A percentile compares a stretch with the other conserved stretches of the same genome.
Evolutionary conservation across 2,797 vertebrate genomes (phyloP).

Genomic region (Rhincodon typus): DNA sequence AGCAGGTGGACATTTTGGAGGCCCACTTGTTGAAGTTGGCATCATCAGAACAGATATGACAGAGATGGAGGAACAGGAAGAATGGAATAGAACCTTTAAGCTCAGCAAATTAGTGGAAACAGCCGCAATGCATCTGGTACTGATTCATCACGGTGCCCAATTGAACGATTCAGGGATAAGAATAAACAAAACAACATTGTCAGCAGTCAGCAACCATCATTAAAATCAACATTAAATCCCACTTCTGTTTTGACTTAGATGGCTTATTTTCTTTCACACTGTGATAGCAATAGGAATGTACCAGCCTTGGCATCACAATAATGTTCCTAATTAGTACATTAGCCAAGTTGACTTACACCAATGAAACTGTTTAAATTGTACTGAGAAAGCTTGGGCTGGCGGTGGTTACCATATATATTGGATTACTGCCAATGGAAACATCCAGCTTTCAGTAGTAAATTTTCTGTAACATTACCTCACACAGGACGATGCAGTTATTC

Average conservation of each 20-base stretch:
- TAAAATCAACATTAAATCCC: background rate
- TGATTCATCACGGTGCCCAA: background rate
- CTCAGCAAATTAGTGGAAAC: background rate
- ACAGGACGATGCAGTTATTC: background rate
- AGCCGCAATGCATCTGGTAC: background rate
- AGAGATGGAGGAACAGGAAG: too few species aligned
- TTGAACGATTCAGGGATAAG: background rate
- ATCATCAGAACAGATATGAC: too few species aligned
- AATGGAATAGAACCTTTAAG: too few species aligned
- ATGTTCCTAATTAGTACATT: background rate
- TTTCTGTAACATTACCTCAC: background rate
- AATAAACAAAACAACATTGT: background rate
- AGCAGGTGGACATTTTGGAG: too few species aligned
- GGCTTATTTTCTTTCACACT: background rate
- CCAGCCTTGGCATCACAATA: background rate
- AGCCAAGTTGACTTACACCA: background rate
- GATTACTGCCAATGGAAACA: background rate
- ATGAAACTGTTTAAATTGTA: background rate
- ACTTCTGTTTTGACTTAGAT: background rate
- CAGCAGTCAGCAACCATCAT: background rate
- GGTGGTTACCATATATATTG: background rate
- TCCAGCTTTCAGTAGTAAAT: background rate
- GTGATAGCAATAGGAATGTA: background rate
- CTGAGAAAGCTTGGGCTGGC: background rate
- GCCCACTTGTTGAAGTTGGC: too few species aligned